Conservation (phyloP, 2,888 invertebrate species). For the Trichopoda pennipes region DNA sequence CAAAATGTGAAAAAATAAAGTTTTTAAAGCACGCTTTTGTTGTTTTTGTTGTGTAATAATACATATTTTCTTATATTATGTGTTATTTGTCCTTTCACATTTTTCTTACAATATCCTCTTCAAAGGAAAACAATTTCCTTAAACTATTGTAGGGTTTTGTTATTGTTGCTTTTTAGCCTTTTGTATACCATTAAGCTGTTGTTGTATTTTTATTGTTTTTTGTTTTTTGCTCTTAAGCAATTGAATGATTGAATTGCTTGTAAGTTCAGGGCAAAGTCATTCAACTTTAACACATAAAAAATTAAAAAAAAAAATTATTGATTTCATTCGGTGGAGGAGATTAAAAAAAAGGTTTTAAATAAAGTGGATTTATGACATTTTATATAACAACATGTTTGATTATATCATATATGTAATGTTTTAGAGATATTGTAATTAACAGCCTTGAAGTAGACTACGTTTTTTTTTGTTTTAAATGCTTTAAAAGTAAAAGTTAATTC, state of each 20-base stretch:
- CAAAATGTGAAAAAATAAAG: not conserved
- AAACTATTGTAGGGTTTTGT: slow-evolving; percentile 55
- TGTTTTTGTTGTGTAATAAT: not conserved
- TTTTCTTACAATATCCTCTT: slow-evolving; percentile 29
- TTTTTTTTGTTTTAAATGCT: not conserved
- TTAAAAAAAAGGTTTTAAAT: not conserved
- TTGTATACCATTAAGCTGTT: slow-evolving; percentile 30
- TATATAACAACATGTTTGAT: not conserved
- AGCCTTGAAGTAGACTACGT: slow-evolving; percentile 40
- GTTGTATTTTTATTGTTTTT: slow-evolving; percentile 33
- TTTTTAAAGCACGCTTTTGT: not conserved
- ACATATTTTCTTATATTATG: not conserved
- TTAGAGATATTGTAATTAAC: not conserved
- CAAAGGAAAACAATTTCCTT: slow-evolving; percentile 50
- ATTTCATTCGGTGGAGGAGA: slow-evolving; percentile 9
- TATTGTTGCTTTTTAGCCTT: slow-evolving; percentile 50
- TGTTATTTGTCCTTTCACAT: slow-evolving; percentile 20
- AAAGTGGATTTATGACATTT: too few relatives aligned
- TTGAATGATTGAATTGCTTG: slow-evolving; percentile 61
- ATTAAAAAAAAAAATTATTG: slow-evolving; percentile 42
- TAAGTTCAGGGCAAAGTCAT: slow-evolving; percentile 66
- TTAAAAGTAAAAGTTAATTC: slow-evolving; percentile 27
- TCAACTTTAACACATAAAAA: slow-evolving; percentile 65
- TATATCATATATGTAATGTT: not conserved
- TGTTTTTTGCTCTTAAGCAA: slow-evolving; percentile 23